phyloP scores from a whole-genome alignment of 2,113 vertebrate species.

The Mungos mungo region DNA sequence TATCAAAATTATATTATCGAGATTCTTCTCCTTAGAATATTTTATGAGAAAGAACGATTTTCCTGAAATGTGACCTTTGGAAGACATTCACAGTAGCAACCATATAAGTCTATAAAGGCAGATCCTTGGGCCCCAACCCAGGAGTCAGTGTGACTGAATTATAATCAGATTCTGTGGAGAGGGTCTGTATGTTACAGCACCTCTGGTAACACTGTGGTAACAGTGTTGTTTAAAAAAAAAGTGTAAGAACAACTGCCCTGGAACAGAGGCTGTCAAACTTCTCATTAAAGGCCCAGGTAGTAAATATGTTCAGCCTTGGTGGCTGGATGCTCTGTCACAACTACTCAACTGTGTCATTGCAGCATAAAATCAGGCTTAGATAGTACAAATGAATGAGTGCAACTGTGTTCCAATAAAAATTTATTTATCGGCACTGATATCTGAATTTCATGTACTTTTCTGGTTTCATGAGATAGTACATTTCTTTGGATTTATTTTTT shows the following conservation, averaged over 20 bases:
- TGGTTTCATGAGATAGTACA: not conserved
- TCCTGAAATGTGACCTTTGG: not conserved
- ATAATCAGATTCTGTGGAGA: not conserved
- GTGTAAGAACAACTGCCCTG: not conserved
- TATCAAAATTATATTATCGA: not conserved
- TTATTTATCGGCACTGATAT: not conserved
- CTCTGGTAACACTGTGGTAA: not conserved
- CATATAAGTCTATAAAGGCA: not conserved
- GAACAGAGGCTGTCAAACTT: rapidly evolving
- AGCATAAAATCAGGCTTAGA: not conserved
- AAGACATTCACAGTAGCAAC: not conserved
- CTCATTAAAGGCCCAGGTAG: not conserved
- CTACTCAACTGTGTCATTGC: not conserved
- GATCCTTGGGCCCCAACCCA: not conserved
- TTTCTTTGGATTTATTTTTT: not conserved
- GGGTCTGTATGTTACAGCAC: not conserved
- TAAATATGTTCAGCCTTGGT: not conserved
- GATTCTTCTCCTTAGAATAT: not conserved
- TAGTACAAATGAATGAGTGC: not conserved
- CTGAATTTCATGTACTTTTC: not conserved
- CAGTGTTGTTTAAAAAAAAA: not conserved
- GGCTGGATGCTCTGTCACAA: not conserved
- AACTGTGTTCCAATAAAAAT: not conserved
- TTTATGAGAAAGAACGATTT: not conserved
- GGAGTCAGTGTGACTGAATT: not conserved